Percentiles rank a stretch among this genome's conserved stretches.
Conservation (phyloP, 2,888 invertebrate species). For the Caenorhabditis sulstoni region DNA sequence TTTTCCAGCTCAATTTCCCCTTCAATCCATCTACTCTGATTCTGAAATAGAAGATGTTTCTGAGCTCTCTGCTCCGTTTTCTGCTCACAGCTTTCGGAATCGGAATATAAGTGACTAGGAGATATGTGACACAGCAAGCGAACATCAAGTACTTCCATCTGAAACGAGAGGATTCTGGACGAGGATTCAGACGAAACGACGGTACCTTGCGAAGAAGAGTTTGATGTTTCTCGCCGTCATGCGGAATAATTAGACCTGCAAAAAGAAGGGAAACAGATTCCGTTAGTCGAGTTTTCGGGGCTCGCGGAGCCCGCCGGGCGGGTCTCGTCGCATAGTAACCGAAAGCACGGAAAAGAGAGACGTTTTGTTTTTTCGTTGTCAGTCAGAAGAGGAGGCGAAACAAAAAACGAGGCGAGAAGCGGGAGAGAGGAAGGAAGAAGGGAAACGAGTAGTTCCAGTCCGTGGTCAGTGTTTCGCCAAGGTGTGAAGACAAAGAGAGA, state of each 20-base stretch:
- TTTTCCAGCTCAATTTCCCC: conserved; percentile 36
- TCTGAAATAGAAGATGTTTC: not conserved
- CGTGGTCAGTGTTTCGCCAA: conserved; percentile 5
- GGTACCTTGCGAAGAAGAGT: conserved; percentile 37
- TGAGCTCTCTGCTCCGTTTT: no score
- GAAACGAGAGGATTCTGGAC: conserved; percentile 12
- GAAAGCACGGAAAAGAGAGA: conserved; percentile 39
- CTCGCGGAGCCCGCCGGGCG: conserved; percentile 2
- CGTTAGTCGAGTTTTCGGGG: no score
- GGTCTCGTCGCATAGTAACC: conserved; percentile 49
- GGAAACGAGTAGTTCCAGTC: conserved; percentile 13
- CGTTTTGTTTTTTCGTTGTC: conserved; percentile 19
- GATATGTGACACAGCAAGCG: conserved; percentile 57
- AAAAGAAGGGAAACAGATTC: not conserved
- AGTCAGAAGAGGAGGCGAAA: conserved; percentile 3
- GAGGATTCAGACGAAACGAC: not conserved
- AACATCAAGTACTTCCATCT: conserved; percentile 61
- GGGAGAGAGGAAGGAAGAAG: conserved; percentile 2
- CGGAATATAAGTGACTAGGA: conserved; percentile 53
- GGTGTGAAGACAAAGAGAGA: conserved; percentile 11
- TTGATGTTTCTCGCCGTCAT: conserved; percentile 45
- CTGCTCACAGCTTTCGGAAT: conserved; percentile 30
- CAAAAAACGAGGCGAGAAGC: not conserved
- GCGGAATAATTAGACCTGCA: conserved; percentile 54
- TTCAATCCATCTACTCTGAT: conserved; percentile 23